These are phyloP conservation scores for Sebastes matsubarae DNA, from an alignment of 2,797 vertebrate species.

Conservation along the genomic window DNA sequence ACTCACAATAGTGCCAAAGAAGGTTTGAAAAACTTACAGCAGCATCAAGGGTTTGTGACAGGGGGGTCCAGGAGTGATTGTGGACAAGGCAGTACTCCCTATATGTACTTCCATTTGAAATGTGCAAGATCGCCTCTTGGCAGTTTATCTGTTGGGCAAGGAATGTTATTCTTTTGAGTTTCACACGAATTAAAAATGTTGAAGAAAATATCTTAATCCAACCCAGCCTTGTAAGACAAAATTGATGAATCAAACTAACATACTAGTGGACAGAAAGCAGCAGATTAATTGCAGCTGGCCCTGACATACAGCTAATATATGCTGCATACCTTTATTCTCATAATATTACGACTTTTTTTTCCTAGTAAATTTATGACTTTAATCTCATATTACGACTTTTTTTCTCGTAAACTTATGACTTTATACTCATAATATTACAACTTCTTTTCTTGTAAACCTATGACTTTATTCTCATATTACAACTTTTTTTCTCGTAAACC, in stretches of 20 bases:
- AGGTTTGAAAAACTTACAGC: slow-evolving; percentile 83
- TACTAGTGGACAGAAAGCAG: no score
- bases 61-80: slow-evolving; percentile 84
- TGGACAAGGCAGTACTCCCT: slow-evolving; percentile 90
- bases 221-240: not conserved
- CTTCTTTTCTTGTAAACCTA: no score
- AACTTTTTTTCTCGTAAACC: rapidly evolving
- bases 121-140: slow-evolving; percentile 87
- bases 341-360: no score
- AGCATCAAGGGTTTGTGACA: slow-evolving; percentile 80
- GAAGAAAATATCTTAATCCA: not conserved
- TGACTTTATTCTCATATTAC: no score
- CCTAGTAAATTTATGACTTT: no score
- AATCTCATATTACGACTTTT: no score
- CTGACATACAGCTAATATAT: no score
- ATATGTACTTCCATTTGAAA: slow-evolving; percentile 65
- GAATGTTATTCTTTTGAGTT: not conserved
- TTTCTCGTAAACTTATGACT: no score
- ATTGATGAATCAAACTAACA: not conserved
- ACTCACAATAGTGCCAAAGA: not conserved
- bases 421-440: no score
- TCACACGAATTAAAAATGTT: not conserved
- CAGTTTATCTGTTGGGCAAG: slow-evolving; percentile 80
- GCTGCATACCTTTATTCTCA: no score
- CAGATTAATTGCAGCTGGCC: no score